Conservation (phyloP, 2,888 invertebrate genomes). For the Meloe dianella region DNA sequence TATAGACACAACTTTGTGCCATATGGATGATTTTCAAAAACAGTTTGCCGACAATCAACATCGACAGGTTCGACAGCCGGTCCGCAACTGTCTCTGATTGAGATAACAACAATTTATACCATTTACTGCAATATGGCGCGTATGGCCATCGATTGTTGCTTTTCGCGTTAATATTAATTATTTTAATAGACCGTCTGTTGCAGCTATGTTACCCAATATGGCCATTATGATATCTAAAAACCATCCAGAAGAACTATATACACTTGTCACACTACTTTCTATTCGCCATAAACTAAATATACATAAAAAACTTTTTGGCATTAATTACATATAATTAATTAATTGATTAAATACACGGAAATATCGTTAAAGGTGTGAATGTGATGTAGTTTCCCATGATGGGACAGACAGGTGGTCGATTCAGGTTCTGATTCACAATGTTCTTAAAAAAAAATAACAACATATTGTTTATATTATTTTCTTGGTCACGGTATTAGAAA, state of each 20-base stretch:
- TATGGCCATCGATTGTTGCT: slow-evolving; percentile 47
- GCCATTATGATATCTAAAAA: not conserved
- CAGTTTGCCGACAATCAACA: slow-evolving; percentile 46
- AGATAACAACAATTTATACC: slow-evolving; percentile 44
- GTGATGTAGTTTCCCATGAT: not conserved
- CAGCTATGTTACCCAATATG: not conserved
- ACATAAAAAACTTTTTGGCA: not conserved
- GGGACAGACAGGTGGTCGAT: slow-evolving; percentile 11
- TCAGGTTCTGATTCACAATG: not conserved
- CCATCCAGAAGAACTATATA: not conserved
- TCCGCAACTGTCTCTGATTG: slow-evolving; percentile 47
- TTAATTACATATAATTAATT: not conserved
- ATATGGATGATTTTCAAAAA: slow-evolving; percentile 48
- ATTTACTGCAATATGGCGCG: slow-evolving; percentile 39
- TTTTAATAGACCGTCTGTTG: slow-evolving; percentile 19
- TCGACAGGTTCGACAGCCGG: slow-evolving; percentile 44
- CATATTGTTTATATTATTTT: slow-evolving; percentile 13
- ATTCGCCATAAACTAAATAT: not conserved
- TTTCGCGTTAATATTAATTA: slow-evolving; percentile 39
- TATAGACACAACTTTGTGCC: slow-evolving; percentile 37
- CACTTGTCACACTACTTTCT: not conserved
- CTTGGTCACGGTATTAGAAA: slow-evolving; percentile 32
- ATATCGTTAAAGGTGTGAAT: not conserved
- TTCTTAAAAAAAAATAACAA: not conserved
- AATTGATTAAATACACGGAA: not conserved